Conservation (phyloP, 2,113 vertebrate species). For the Toxotes chatareus region DNA sequence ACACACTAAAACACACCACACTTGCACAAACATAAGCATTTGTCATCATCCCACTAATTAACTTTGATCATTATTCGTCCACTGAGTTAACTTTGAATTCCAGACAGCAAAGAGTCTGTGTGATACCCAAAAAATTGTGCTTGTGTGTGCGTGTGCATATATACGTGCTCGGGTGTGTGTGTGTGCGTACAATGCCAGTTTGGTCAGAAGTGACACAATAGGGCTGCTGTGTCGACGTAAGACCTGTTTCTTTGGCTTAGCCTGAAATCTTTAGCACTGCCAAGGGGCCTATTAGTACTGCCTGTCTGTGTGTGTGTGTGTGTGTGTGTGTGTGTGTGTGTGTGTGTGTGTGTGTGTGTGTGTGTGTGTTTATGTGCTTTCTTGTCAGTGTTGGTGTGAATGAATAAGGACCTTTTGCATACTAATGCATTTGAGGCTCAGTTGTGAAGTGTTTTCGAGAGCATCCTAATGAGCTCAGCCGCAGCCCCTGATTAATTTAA, state of each 20-base stretch:
- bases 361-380: constrained; percentile 4
- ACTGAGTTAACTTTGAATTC: constrained; percentile 7
- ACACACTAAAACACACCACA: background rate
- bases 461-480: constrained; percentile 38
- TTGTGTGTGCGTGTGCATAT: constrained; percentile 14
- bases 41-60: constrained; percentile 5
- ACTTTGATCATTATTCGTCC: constrained; percentile 4
- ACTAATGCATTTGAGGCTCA: constrained; percentile 24
- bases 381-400: background rate
- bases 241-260: constrained; percentile 30
- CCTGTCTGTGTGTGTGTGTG: constrained; percentile 15
- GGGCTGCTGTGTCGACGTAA: constrained; percentile 23
- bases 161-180: background rate
- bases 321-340: too few relatives aligned
- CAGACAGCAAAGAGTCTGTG: constrained; percentile 31
- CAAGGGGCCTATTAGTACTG: constrained; percentile 49
- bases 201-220: constrained; percentile 40
- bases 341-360: too few relatives aligned
- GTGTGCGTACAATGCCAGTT: constrained; percentile 20
- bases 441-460: constrained; percentile 22
- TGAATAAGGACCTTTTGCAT: constrained; percentile 46
- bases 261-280: constrained; percentile 10
- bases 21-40: background rate
- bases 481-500: constrained; percentile 6
- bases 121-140: background rate